Evolutionary conservation across 2,113 vertebrate genomes (phyloP), one percentile per base, ranked within the genome.

Genomic region (Pomatostomus ruficeps): DNA sequence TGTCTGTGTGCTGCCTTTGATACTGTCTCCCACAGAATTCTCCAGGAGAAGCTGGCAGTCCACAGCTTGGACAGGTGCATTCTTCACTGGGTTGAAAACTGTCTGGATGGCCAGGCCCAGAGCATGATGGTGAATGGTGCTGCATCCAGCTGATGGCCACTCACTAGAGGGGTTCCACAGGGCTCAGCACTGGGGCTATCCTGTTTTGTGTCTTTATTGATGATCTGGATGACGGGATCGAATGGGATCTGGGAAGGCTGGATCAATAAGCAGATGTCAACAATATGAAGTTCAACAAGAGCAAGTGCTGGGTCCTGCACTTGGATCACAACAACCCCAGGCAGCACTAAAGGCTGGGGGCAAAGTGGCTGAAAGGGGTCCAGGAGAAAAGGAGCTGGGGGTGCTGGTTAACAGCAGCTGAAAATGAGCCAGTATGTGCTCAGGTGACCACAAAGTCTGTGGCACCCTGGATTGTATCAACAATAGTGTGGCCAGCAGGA

Each of bases 61-160:
- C 36, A 57, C 3, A 11, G 25, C 15, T 38, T 45, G 72, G 14
- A 59, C 18, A 36, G 11, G 14, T 4, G 11, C 7, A 8, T 10
- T 22, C 18, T 43, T 26, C 5, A 28, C 5, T 52, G 54, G 18
- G 18, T 59, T 45, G 52, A 45, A 22, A 68, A 28, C 10, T 26
- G 36, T 9, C 21, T 58, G 43, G 3, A 45, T 51, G 26, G 23
- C 10, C 1, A 0, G 33, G 10, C 18, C 33, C 12, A 38, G 72
- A 59, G 33, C 0, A 0, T 7, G 38, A 10, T 12, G 14, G 22
- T 38, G 38, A 52, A 52, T 33, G 33, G 23, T 52, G 38, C 26
- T 28, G 19, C 28, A 28, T 19, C 6, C 62, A 33, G 15, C 2
- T 28, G 18, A 38, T 10, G 5, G 36, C 6, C 2, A 4, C 17